phyloP scores from a whole-genome alignment of 1,140 invertebrate species.

The Panonychus citri region DNA sequence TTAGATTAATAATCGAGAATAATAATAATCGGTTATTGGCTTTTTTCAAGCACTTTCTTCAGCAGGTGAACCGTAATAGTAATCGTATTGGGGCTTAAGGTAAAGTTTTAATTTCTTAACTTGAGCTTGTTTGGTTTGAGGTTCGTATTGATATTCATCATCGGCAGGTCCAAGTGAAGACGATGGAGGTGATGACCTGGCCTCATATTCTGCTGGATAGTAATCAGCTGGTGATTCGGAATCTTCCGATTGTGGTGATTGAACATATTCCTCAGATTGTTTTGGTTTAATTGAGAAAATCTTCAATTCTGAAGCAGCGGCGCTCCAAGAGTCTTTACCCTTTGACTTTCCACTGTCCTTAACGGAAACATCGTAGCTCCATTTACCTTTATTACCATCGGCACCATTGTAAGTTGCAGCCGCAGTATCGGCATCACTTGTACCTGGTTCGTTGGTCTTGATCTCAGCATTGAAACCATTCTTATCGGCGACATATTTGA shows the following conservation, averaged over 20 bases:
- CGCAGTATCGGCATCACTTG: neutral
- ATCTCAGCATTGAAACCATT: slow-evolving; percentile 8
- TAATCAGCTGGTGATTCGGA: no score
- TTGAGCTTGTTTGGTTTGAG: neutral
- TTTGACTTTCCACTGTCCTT: neutral
- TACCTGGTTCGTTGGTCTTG: slow-evolving; percentile 9
- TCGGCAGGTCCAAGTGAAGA: no score
- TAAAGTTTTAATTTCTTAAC: slow-evolving; percentile 1
- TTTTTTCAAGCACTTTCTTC: neutral
- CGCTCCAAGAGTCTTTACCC: neutral
- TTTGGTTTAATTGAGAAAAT: neutral
- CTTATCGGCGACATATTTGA: slow-evolving; percentile 11
- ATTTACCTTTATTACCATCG: neutral
- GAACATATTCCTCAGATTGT: neutral
- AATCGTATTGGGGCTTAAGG: neutral
- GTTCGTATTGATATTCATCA: neutral
- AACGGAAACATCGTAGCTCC: neutral
- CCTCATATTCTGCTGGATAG: neutral
- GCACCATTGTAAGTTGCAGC: slow-evolving; percentile 1
- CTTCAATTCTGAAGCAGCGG: neutral
- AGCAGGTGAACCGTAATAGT: slow-evolving; percentile 3
- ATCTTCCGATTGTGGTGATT: no score
- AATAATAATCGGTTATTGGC: no score
- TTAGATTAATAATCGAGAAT: no score
- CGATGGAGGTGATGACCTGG: no score